These are phyloP conservation scores for Rhinoptilus africanus DNA, from an alignment of 2,113 vertebrate species.

Conservation along the genomic window DNA sequence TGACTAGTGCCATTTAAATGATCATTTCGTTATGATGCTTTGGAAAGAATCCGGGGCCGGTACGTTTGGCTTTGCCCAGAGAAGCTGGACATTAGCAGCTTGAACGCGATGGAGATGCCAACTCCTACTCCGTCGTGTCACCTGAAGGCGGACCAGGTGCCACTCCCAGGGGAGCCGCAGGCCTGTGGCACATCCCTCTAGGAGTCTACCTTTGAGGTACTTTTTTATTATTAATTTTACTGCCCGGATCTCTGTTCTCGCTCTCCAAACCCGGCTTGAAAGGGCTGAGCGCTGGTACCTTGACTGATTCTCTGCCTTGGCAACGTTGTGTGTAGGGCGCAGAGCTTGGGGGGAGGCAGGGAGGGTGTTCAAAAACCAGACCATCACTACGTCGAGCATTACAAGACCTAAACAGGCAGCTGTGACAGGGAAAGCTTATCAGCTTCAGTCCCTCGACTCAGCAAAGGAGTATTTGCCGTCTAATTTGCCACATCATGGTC, in stretches of 20 bases:
- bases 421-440: not conserved
- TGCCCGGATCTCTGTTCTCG: not conserved
- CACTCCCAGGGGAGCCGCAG: not conserved
- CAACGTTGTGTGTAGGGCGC: not conserved
- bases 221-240: not conserved
- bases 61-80: not conserved
- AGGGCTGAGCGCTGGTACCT: not conserved
- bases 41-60: not conserved
- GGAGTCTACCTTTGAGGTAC: not conserved
- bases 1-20: not conserved
- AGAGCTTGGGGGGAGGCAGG: not conserved
- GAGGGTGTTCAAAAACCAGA: not conserved
- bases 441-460: not conserved
- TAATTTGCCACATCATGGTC: not conserved
- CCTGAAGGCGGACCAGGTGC: not conserved
- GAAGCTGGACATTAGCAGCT: not conserved
- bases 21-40: not conserved
- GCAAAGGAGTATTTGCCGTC: not conserved
- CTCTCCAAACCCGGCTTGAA: not conserved
- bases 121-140: not conserved
- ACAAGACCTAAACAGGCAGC: not conserved
- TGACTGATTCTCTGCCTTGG: not conserved
- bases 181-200: too few species aligned
- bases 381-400: fast-evolving
- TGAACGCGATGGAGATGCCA: not conserved